Conservation (phyloP, 2,888 invertebrate genomes). For the Epirrita christyi region DNA sequence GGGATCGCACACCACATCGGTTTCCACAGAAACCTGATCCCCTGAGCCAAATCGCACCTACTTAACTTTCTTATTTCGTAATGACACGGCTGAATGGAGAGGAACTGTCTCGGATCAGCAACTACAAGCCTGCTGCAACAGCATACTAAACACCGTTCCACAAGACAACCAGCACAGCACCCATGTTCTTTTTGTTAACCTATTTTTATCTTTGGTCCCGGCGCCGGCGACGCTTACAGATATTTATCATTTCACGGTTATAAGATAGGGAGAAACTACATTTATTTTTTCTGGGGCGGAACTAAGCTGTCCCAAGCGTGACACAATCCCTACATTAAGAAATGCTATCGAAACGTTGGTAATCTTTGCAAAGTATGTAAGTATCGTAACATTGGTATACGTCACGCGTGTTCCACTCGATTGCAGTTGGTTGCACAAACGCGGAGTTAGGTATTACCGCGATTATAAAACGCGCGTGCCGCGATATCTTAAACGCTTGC, state of each 20-base stretch:
- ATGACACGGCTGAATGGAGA: constrained; percentile 70
- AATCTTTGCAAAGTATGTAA: constrained; percentile 19
- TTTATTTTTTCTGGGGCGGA: constrained; percentile 31
- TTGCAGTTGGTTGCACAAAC: constrained; percentile 77
- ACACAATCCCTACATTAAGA: constrained; percentile 34
- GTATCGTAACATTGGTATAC: constrained; percentile 46
- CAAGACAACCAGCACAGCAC: constrained; percentile 18
- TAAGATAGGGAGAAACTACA: constrained; percentile 29
- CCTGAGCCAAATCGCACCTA: constrained; percentile 65
- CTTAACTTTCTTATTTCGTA: constrained; percentile 80
- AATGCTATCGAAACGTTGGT: constrained; percentile 15
- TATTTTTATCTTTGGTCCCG: constrained; percentile 33
- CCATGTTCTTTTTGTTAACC: constrained; percentile 26
- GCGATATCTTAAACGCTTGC: constrained; percentile 65
- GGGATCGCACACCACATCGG: constrained; percentile 33
- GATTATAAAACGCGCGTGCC: constrained; percentile 77
- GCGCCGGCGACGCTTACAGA: constrained; percentile 20
- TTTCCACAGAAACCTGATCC: constrained; percentile 54
- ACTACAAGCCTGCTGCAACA: constrained; percentile 12
- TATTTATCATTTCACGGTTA: constrained; percentile 49
- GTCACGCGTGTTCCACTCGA: constrained; percentile 70
- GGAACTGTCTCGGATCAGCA: constrained; percentile 56
- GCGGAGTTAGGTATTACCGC: constrained; percentile 61
- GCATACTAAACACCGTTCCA: constrained; percentile 24
- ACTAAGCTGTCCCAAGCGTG: constrained; percentile 29